Evolutionary conservation across 2,888 invertebrate species (phyloP), one percentile per base, ranked within the genome.

Genomic region (Flabesymbios commensalis): DNA sequence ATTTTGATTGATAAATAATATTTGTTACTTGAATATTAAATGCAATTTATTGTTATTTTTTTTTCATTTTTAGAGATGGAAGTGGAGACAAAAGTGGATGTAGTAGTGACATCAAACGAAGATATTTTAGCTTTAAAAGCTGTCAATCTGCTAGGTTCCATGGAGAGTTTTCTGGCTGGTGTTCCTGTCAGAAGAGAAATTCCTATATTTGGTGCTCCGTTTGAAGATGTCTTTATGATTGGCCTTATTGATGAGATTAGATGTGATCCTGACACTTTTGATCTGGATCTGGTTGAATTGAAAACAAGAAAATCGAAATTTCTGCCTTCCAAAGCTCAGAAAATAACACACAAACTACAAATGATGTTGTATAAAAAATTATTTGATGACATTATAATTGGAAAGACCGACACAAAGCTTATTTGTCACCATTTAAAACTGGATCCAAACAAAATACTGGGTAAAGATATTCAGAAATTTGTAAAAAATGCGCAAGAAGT

Each of bases 231-330:
- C 14, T 75, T 78, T 51, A 55, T 79, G 42, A 73, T 75, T 36
- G 80, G 80, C 1, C 61, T 79, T 19, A 75, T 79, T 29, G 80
- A 80, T 63, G 79, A 80, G 62, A 69, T 80, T 1, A 61, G 72
- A 14, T 78, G 76, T 65, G 75, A 80, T 55, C 71, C 72, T n/a
- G 70, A 73, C n/a, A 63, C 61, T 0, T 77, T 75, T 57, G 64
- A 68, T 7, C 61, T 78, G 47, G 72, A 73, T 49, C 63, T 80
- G 41, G 61, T 66, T 2, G 79, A 80, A 60, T 67, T 79, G 33
- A 80, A 79, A 66, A 79, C 78, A 1, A 66, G 74, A 7, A 19
- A 32, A 28, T 36, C 55, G 1, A 69, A 61, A 32, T 61, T 63
- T 5, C 39, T 71, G 17, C 78, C 78, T 2, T 73, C 72, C n/a